A percentile compares a stretch with the other conserved stretches of the same genome.
These are phyloP conservation scores for Anoplophora glabripennis DNA, from an alignment of 1,140 invertebrate genomes.

Conservation along the genomic window DNA sequence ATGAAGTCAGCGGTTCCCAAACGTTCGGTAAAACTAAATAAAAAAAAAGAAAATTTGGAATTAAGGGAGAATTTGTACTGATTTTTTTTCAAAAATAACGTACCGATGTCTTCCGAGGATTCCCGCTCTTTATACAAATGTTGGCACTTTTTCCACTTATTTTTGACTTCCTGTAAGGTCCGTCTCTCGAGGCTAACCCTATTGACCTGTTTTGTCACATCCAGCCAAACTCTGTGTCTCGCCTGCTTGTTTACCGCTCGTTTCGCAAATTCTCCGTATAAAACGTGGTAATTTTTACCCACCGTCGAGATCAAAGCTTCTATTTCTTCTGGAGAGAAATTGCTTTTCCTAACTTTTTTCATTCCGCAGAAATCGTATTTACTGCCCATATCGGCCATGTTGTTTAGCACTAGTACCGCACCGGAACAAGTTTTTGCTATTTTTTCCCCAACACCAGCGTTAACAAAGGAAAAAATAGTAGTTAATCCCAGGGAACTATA, in stretches of 20 bases:
- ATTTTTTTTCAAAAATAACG: neutral
- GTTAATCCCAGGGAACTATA: no score
- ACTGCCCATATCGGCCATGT: conserved; percentile 24
- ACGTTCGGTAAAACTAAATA: conserved; percentile 14
- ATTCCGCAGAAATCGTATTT: neutral
- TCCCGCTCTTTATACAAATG: conserved; percentile 10
- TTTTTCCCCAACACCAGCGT: no score
- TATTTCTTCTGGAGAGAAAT: conserved; percentile 35
- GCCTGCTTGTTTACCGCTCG: conserved; percentile 26
- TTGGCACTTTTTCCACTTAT: conserved; percentile 40
- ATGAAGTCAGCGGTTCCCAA: conserved; percentile 28
- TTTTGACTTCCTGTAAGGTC: conserved; percentile 38
- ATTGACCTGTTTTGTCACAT: conserved; percentile 32
- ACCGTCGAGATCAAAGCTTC: conserved; percentile 30
- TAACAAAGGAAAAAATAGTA: no score
- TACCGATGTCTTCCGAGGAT: conserved; percentile 1
- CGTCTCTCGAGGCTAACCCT: conserved; percentile 33
- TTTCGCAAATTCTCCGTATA: conserved; percentile 31
- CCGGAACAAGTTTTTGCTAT: neutral
- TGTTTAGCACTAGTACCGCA: conserved; percentile 14
- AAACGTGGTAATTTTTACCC: conserved; percentile 25
- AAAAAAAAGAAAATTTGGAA: conserved; percentile 7
- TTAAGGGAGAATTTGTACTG: neutral
- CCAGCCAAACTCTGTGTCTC: conserved; percentile 31
- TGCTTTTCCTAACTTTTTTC: conserved; percentile 33